Base-by-base conservation (phyloP, 2,888 invertebrate species). In the Drosophila affinis region DNA sequence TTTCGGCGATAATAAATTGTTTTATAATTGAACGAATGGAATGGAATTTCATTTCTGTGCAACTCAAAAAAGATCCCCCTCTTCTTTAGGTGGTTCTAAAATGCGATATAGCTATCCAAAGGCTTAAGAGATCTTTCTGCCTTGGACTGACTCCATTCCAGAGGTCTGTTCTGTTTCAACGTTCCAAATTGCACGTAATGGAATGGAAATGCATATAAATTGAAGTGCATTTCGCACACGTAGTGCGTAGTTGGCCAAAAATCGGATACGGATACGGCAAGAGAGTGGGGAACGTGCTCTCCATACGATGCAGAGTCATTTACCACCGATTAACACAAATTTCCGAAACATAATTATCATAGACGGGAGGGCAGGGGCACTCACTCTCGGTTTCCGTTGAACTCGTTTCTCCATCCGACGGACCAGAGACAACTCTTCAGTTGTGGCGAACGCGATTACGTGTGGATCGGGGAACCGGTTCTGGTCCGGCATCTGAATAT, bases 361-460 rank as follows among this genome's bases (percentile, higher is more conserved):
- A 12, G 12, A 12, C 29, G 29, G 29, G 29, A 9, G 27, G 29
- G 29, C 1, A 7, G 1, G 27, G 29, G 24, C 39, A 17, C 49
- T 39, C 68, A 85, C 82, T 82, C 69, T 87, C 87, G 75, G 65
- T 85, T 82, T 81, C 75, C 67, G 79, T 61, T 65, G 62, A 81
- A 77, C 79, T 79, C 27, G 70, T 72, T 84, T 75, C 17, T 75
- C 17, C 14, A 54, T 49, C n/a, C 45, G 48, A 64, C 45, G 48
- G 46, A 64, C 45, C 46, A 62, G 29, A 60, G 29, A 47, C 70
- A 69, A 59, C 14, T 65, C 69, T 68, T 55, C 56, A 32, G 56
- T 32, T 56, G 56, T 24, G 2, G 34, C 34, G 5, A 9, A 68
- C 9, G 27, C n/a, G 70, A 77, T 77, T 77, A 77, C 72, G 75